phyloP scores from a whole-genome alignment of 2,888 invertebrate species.

The Epirrita christyi region DNA sequence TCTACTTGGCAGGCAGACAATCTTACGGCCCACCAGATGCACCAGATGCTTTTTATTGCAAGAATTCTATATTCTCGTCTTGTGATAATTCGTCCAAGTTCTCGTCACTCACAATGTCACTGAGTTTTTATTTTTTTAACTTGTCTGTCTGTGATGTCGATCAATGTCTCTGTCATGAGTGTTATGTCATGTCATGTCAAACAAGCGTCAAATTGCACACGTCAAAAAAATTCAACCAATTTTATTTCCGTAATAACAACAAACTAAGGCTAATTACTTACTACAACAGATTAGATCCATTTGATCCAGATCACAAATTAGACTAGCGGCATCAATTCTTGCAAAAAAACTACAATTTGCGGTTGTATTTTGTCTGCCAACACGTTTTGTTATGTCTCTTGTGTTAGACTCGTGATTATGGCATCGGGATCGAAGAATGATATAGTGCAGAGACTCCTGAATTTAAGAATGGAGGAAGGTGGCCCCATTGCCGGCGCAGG shows the following conservation, averaged over 20 bases:
- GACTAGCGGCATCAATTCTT: background rate
- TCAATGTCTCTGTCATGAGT: no score
- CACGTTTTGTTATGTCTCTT: conserved; percentile 55
- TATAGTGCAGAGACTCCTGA: conserved; percentile 69
- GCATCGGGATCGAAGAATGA: conserved; percentile 77
- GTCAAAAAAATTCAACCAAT: conserved; percentile 20
- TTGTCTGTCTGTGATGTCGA: no score
- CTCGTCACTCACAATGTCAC: no score
- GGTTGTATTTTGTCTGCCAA: conserved; percentile 25
- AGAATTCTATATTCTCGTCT: no score
- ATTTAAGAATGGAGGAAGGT: conserved; percentile 65
- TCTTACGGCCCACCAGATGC: no score
- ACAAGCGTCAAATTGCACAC: background rate
- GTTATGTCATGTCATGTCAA: background rate
- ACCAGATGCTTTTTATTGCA: no score
- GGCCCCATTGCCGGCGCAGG: conserved; percentile 44
- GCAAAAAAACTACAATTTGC: conserved; percentile 7
- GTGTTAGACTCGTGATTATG: conserved; percentile 55
- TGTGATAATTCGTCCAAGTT: no score
- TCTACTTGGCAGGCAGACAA: no score
- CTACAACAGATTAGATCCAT: conserved; percentile 43
- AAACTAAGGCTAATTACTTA: conserved; percentile 43
- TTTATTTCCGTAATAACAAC: conserved; percentile 22
- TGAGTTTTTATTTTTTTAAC: no score
- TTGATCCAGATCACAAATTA: conserved; percentile 31